Conservation (phyloP, 2,888 invertebrate species). For the Caenorhabditis angaria region DNA sequence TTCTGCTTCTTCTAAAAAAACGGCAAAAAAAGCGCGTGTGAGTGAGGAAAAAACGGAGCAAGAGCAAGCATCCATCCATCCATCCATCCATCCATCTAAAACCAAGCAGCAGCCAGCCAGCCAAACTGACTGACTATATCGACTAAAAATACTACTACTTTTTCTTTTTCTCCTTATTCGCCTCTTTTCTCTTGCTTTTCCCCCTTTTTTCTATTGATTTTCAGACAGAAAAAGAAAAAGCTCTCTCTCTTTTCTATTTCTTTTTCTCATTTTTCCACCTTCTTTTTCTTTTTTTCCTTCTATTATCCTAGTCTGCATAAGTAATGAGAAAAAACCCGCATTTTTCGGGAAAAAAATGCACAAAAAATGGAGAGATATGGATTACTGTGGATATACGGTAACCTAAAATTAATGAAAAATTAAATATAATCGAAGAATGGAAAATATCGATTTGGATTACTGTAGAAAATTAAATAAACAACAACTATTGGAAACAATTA, state of each 20-base stretch:
- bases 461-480: too few species aligned
- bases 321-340: neutral
- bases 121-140: neutral
- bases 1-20: constrained; percentile 1
- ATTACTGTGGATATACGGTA: neutral
- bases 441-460: too few species aligned
- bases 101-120: constrained; percentile 1
- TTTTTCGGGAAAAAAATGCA: neutral
- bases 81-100: constrained; percentile 14
- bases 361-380: neutral
- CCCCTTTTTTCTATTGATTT: neutral
- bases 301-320: constrained; percentile 4
- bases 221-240: neutral
- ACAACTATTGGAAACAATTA: too few species aligned
- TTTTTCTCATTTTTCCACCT: neutral
- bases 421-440: too few species aligned
- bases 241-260: neutral
- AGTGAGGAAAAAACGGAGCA: too few species aligned
- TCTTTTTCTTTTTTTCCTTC: neutral
- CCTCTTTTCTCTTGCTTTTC: neutral
- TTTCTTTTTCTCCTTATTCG: constrained; percentile 1
- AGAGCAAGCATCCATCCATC: constrained; percentile 5
- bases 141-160: constrained; percentile 4
- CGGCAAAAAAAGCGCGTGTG: neutral
- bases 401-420: neutral